These are phyloP conservation scores for Loris lydekkerianus DNA, from an alignment of 2,797 vertebrate genomes.

Conservation along the genomic window DNA sequence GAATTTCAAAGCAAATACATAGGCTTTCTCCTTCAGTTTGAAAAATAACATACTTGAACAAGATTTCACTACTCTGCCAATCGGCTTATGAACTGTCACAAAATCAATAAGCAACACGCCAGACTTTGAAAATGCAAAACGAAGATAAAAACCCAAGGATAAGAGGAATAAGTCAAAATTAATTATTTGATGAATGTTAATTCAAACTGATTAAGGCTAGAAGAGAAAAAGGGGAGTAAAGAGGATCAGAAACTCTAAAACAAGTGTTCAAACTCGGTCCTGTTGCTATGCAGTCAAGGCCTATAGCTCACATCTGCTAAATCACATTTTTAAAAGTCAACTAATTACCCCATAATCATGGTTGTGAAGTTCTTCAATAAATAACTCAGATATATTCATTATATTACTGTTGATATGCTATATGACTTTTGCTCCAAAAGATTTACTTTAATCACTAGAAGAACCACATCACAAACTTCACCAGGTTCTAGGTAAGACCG, in stretches of 20 bases:
- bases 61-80: slow-evolving; percentile 41
- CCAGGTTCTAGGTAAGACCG: background rate
- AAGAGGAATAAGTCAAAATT: slow-evolving; percentile 32
- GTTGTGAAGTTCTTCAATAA: slow-evolving; percentile 50
- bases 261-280: background rate
- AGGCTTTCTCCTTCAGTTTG: background rate
- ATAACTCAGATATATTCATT: background rate
- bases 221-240: background rate
- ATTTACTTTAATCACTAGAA: slow-evolving; percentile 53
- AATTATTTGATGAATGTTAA: slow-evolving; percentile 38
- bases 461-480: slow-evolving; percentile 20
- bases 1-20: slow-evolving; percentile 54
- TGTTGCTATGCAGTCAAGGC: background rate
- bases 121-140: slow-evolving; percentile 38
- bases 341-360: background rate
- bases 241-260: background rate
- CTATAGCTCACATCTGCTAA: background rate
- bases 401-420: background rate
- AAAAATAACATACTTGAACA: slow-evolving; percentile 42
- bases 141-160: slow-evolving; percentile 36
- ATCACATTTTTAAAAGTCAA: background rate
- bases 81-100: slow-evolving; percentile 37
- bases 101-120: slow-evolving; percentile 40
- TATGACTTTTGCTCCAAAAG: background rate
- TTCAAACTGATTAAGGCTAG: background rate